Percentiles rank a stretch among this genome's conserved stretches.
Conservation (phyloP, 1,140 invertebrate species). For the Bombus fervidus region DNA sequence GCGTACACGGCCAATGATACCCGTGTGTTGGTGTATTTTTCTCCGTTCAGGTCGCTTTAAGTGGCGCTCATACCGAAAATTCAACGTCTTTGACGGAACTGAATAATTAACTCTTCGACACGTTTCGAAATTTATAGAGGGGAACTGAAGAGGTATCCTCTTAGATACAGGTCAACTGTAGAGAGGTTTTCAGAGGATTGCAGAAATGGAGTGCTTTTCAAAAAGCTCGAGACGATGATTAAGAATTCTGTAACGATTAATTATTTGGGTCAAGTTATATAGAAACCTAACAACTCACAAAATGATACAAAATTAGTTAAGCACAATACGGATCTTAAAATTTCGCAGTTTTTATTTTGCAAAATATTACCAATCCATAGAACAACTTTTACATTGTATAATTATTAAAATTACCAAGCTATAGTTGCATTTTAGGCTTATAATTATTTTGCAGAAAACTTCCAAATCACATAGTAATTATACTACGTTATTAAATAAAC, state of each 20-base stretch:
- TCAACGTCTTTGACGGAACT: neutral
- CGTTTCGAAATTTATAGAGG: neutral
- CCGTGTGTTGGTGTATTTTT: constrained; percentile 7
- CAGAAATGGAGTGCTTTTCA: neutral
- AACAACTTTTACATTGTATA: no score
- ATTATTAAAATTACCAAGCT: no score
- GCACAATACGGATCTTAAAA: no score
- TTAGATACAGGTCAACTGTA: neutral
- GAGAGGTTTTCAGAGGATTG: neutral
- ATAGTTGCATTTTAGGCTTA: no score
- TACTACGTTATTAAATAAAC: no score
- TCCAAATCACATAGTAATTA: no score
- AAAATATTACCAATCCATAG: no score
- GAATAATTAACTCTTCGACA: neutral
- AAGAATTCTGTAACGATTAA: neutral
- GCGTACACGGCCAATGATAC: neutral
- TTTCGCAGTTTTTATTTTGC: no score
- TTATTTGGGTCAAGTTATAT: neutral
- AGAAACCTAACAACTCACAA: no score
- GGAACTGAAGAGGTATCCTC: neutral
- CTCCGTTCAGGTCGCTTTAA: constrained; percentile 36
- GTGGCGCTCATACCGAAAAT: constrained; percentile 27
- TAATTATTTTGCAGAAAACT: no score
- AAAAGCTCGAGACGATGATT: no score
- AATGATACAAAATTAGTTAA: no score